These are phyloP conservation scores for Electrophaes corylata DNA, from an alignment of 2,888 invertebrate species.

Conservation along the genomic window DNA sequence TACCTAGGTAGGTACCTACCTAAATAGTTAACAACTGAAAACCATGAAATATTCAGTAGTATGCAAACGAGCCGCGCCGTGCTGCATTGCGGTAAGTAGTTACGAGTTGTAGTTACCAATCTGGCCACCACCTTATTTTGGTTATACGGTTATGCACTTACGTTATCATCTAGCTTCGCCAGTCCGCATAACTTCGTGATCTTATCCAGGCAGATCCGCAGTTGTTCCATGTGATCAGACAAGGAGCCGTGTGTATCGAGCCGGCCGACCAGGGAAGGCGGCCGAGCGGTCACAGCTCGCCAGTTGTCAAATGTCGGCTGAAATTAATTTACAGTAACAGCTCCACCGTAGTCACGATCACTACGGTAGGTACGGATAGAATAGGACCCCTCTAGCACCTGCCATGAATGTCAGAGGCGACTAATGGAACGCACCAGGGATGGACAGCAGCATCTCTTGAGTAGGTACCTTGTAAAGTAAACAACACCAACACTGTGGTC, in stretches of 20 bases:
- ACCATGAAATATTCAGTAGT: constrained; percentile 17
- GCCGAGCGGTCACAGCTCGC: constrained; percentile 66
- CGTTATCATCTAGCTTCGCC: constrained; percentile 53
- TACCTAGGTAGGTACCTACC: not conserved
- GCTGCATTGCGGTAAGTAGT: constrained; percentile 14
- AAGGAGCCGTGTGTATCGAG: constrained; percentile 64
- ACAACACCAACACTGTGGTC: too few relatives aligned
- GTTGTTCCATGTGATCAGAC: constrained; percentile 69
- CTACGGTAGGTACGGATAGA: too few relatives aligned
- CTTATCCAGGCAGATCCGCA: constrained; percentile 70
- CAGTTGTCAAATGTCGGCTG: constrained; percentile 62
- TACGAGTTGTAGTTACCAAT: not conserved
- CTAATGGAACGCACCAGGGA: too few relatives aligned
- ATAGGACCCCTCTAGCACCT: too few relatives aligned
- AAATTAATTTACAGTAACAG: not conserved
- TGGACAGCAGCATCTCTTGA: too few relatives aligned
- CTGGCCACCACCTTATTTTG: too few relatives aligned
- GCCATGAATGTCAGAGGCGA: too few relatives aligned
- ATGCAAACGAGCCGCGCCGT: constrained; percentile 8
- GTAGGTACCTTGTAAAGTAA: too few relatives aligned
- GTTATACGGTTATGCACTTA: constrained; percentile 44
- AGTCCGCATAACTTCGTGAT: constrained; percentile 59
- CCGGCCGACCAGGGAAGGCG: constrained; percentile 75
- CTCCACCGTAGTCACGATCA: too few relatives aligned
- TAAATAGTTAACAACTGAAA: constrained; percentile 8